Conservation (phyloP, 2,113 vertebrate genomes). For the Cariama cristata region DNA sequence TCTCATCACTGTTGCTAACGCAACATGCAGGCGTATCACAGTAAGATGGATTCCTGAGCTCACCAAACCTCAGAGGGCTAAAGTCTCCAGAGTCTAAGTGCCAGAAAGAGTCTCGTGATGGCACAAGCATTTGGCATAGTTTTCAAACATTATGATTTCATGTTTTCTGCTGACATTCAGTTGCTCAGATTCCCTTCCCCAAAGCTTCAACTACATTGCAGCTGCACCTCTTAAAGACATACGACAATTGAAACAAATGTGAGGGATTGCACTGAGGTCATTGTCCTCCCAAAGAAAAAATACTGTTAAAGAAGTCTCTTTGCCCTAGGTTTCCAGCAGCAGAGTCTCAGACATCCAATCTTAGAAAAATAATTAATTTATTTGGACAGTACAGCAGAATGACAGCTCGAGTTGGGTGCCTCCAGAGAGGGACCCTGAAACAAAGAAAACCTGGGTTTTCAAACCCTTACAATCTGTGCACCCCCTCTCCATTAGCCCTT, state of each 20-base stretch:
- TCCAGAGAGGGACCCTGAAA: too few species aligned
- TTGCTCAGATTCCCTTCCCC: not conserved
- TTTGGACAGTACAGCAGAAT: too few species aligned
- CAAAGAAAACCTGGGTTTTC: too few species aligned
- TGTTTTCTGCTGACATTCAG: not conserved
- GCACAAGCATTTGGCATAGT: not conserved
- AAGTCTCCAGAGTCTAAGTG: not conserved
- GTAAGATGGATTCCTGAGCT: not conserved
- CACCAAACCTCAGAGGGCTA: not conserved
- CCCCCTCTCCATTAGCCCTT: too few species aligned
- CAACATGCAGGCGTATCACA: not conserved
- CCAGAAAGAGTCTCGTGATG: not conserved
- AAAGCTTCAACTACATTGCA: not conserved
- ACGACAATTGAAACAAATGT: not conserved
- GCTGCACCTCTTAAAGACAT: not conserved
- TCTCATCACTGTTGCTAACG: not conserved
- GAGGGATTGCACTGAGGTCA: not conserved
- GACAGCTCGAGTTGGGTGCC: too few species aligned
- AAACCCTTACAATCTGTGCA: too few species aligned
- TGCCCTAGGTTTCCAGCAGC: too few species aligned
- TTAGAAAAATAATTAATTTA: too few species aligned
- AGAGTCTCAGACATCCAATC: too few species aligned
- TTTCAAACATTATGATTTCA: not conserved
- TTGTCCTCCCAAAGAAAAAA: not conserved
- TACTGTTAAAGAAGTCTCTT: too few species aligned